Base-by-base conservation (phyloP, 2,113 vertebrate species). In the Cervus canadensis region DNA sequence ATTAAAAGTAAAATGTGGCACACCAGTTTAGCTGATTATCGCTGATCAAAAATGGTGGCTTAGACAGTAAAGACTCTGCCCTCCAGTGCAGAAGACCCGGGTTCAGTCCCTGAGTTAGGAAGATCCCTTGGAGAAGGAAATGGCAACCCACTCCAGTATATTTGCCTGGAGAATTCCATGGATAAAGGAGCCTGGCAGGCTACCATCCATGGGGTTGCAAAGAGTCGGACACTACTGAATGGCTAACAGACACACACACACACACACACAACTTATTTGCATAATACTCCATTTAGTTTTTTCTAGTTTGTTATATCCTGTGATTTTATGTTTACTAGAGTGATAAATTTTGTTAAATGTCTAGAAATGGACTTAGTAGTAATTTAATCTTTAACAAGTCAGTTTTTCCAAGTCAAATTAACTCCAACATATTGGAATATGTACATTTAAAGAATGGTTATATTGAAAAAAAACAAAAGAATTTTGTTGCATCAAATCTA, bases 311-410 rank as follows among this genome's bases (percentile, higher is more conserved):
- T 7, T 94, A 25, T 90, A 45, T 56, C 5, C 8, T 91, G 23
- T 91, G 88, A 94, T 82, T 96, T 97, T 93, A 62, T 93, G 30
- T 97, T 60, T 11, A 74, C 4, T 30, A 93, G 56, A 88, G 62
- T 13, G 93, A 52, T 92, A 81, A 71, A 84, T 84, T 95, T 64
- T 87, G 11, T 76, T 91, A 78, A 92, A 82, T 52, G 15, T 93
- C 82, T 90, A 96, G 15, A 78, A 48, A 84, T 91, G 23, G 48
- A 74, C 93, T 93, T 97, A 48, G 9, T 74, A 59, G 30, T 71
- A 87, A 92, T 89, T 95, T 89, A 90, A 88, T 98, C 85, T 96
- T 94, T 92, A 95, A 28, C 11, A 86, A 94, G 45, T 94, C 28
- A 89, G n/a, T 87, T 98, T 97, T 96, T 43, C 2, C 2, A 52